Conservation (phyloP, 1,140 invertebrate genomes). For the Eubasilissa regina region DNA sequence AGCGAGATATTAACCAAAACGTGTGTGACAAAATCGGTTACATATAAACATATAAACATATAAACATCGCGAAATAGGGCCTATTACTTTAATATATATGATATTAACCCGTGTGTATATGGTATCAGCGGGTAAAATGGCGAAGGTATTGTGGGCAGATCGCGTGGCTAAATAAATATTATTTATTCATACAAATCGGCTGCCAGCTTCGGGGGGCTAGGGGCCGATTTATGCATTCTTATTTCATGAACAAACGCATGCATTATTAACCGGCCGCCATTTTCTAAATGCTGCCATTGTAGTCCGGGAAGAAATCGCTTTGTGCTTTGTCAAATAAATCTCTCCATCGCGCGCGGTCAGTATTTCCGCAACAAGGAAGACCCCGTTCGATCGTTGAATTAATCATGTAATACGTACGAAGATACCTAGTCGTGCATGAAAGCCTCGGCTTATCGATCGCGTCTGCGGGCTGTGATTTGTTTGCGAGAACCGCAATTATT, state of each 20-base stretch:
- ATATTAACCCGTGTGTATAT: conserved; percentile 1
- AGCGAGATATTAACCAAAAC: no score
- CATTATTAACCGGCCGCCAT: conserved; percentile 15
- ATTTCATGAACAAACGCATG: conserved; percentile 45
- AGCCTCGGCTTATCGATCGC: no score
- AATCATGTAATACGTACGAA: no score
- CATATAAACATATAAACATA: no score
- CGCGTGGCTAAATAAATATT: conserved; percentile 39
- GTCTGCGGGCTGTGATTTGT: no score
- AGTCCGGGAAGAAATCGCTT: not conserved
- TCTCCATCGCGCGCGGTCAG: not conserved
- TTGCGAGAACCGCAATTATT: no score
- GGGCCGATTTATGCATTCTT: conserved; percentile 43
- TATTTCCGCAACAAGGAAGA: not conserved
- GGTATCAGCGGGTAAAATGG: conserved; percentile 5
- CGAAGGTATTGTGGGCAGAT: conserved; percentile 17
- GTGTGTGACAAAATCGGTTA: no score
- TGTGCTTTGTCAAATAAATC: not conserved
- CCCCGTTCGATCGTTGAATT: not conserved
- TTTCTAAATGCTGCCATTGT: conserved; percentile 17
- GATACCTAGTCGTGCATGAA: no score
- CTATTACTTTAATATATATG: no score
- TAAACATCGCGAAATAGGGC: no score
- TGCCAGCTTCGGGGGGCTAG: conserved; percentile 31
- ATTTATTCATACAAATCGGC: conserved; percentile 55